These are phyloP conservation scores for Rhadinocentrus ornatus DNA, from an alignment of 2,797 vertebrate species.

Conservation along the genomic window DNA sequence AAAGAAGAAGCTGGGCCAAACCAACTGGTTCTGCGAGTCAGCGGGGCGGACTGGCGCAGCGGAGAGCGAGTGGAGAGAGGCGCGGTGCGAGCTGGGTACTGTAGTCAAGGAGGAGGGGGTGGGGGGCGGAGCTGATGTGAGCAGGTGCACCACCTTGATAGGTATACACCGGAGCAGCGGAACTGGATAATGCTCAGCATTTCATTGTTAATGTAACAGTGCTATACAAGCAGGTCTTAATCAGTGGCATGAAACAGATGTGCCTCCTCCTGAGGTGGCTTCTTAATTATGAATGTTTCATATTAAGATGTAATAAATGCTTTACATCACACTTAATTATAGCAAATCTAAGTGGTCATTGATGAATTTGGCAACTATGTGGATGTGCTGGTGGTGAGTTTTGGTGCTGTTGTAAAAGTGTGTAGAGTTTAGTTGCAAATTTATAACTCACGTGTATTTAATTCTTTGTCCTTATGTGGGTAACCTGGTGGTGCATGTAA, in stretches of 20 bases:
- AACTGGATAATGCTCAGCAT: not conserved
- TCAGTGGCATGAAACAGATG: constrained; percentile 21
- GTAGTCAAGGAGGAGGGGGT: constrained; percentile 72
- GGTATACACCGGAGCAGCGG: constrained; percentile 22
- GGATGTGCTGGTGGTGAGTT: not conserved
- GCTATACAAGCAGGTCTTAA: constrained; percentile 10
- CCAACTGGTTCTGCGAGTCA: constrained; percentile 84
- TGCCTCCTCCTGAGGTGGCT: constrained; percentile 23
- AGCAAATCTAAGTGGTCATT: not conserved
- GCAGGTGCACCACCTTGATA: constrained; percentile 78
- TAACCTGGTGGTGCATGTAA: not conserved
- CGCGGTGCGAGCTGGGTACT: constrained; percentile 84
- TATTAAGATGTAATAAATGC: constrained; percentile 27
- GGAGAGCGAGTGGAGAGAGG: constrained; percentile 67
- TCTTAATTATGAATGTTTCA: constrained; percentile 20
- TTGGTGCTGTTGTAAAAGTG: not conserved
- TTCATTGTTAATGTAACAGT: constrained; percentile 8
- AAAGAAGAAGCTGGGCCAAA: constrained; percentile 78
- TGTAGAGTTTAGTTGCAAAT: not conserved
- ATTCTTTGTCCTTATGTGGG: no score
- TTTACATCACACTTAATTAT: not conserved
- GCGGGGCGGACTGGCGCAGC: constrained; percentile 82
- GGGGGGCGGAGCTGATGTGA: constrained; percentile 51
- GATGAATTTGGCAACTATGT: not conserved
- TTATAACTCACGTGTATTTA: not conserved